Percentiles rank a stretch among this genome's conserved stretches.
phyloP scores from a whole-genome alignment of 2,113 vertebrate species.

The Mobula hypostoma region DNA sequence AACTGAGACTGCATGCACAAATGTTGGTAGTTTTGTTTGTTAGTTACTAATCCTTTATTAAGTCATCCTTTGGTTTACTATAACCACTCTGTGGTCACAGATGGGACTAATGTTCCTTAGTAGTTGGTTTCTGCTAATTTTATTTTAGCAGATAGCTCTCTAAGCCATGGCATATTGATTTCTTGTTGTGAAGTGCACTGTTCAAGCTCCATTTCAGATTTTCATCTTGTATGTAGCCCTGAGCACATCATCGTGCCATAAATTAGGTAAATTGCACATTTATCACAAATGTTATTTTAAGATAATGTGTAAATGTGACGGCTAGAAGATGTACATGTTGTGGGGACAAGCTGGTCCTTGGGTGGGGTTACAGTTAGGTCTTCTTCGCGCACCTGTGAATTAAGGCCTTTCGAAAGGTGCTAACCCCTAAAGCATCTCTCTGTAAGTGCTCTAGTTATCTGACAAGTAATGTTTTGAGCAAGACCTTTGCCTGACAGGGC shows the following conservation, averaged over 20 bases:
- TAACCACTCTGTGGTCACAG: slow-evolving; percentile 32
- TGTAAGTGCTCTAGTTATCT: slow-evolving; percentile 27
- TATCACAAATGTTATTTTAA: slow-evolving; percentile 96
- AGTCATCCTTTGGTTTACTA: slow-evolving; percentile 36
- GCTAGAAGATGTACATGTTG: slow-evolving; percentile 63
- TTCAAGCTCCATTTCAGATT: slow-evolving; percentile 98
- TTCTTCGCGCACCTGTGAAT: slow-evolving; percentile 64
- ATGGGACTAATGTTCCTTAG: slow-evolving; percentile 19
- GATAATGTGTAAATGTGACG: slow-evolving; percentile 79
- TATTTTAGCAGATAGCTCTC: slow-evolving; percentile 71
- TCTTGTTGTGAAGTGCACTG: slow-evolving; percentile 94
- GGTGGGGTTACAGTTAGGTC: slow-evolving; percentile 67
- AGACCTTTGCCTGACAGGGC: slow-evolving; percentile 62
- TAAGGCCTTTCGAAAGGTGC: slow-evolving; percentile 46
- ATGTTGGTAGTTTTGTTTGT: slow-evolving; percentile 32
- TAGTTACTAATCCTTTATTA: slow-evolving; percentile 30
- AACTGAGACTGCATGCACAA: slow-evolving; percentile 30
- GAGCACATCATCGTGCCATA: slow-evolving; percentile 80
- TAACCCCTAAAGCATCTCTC: slow-evolving; percentile 15
- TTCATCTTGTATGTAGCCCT: slow-evolving; percentile 87
- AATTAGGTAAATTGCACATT: slow-evolving; percentile 99
- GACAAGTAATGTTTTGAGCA: slow-evolving; percentile 25
- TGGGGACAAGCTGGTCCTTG: slow-evolving; percentile 56
- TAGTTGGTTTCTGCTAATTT: slow-evolving; percentile 50
- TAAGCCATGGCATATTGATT: slow-evolving; percentile 93